phyloP scores from a whole-genome alignment of 2,797 vertebrate genomes.

The Tangara arthus region DNA sequence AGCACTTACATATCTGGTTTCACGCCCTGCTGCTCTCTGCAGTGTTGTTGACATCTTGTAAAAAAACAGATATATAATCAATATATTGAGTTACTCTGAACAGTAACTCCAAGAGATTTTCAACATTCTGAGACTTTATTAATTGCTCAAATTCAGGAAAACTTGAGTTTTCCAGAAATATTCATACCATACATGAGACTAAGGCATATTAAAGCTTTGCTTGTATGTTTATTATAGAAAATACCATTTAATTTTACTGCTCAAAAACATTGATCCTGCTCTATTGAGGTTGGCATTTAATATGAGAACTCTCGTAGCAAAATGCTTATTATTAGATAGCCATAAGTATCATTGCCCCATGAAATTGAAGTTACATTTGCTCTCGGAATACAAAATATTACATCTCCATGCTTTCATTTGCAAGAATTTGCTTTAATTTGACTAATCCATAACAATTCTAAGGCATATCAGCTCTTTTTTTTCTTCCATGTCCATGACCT shows the following conservation, averaged over 20 bases:
- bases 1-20: conserved; percentile 95
- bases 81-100: not conserved
- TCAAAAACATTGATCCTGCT: not conserved
- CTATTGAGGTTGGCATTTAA: not conserved
- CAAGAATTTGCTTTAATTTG: not conserved
- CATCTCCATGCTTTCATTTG: not conserved
- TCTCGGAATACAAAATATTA: not conserved
- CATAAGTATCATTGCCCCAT: not conserved
- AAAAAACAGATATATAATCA: conserved; percentile 12
- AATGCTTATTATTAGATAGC: not conserved
- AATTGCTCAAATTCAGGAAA: not conserved
- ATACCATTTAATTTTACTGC: not conserved
- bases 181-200: not conserved
- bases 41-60: conserved; percentile 67
- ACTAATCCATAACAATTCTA: not conserved
- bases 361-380: not conserved
- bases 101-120: not conserved
- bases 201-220: not conserved
- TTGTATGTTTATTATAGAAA: not conserved
- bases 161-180: not conserved
- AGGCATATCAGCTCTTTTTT: not conserved
- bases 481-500: not conserved
- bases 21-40: conserved; percentile 84
- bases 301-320: not conserved
- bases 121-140: not conserved